Base-by-base conservation (phyloP, 2,888 invertebrate species). In the Iselma pallidipennis region DNA sequence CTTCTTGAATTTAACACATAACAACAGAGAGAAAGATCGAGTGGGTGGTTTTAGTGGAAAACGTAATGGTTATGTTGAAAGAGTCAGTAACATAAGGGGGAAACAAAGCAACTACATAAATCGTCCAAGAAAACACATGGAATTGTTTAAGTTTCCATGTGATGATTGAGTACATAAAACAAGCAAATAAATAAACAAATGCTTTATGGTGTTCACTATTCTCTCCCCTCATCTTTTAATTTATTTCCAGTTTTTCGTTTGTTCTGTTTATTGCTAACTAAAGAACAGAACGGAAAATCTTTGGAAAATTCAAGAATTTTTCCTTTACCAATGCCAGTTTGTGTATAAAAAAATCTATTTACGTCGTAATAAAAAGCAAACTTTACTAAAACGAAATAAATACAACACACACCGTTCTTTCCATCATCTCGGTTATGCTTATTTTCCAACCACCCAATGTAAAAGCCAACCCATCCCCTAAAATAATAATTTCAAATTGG, bases 401-500 rank as follows among this genome's bases (percentile, higher is more conserved):
- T 62, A 62, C 59, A 52, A 28, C 5, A 50, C 23, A 26, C 49
- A 59, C 4, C 9, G n/a, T 33, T 33, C 31, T 33, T n/a, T n/a
- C n/a, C n/a, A n/a, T n/a, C n/a, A 33, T 37, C 37, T 37, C 6
- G 37, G 37, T 37, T 37, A n/a, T n/a, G n/a, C n/a, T n/a, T n/a
- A 37, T 16, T 37, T 16, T 37, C 37, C 7, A 37, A 12, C 14
- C 7, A 37, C 9, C 16, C 37, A 37, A 16, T 37, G 9, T 37
- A 37, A 16, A 37, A 37, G 16, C 16, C 37, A 37, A 16, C 37
- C 37, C 37, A 37, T 16, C 37, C 37, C 37, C 37, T 16, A 16
- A 16, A 37, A 77, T 77, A 74, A 76, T 76, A 74, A 78, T 76
- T 76, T 74, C 59, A 72, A 71, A 74, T 76, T 71, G 67, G 75